Evolutionary conservation across 2,113 vertebrate genomes (phyloP).

Genomic region (Pantherophis guttatus): DNA sequence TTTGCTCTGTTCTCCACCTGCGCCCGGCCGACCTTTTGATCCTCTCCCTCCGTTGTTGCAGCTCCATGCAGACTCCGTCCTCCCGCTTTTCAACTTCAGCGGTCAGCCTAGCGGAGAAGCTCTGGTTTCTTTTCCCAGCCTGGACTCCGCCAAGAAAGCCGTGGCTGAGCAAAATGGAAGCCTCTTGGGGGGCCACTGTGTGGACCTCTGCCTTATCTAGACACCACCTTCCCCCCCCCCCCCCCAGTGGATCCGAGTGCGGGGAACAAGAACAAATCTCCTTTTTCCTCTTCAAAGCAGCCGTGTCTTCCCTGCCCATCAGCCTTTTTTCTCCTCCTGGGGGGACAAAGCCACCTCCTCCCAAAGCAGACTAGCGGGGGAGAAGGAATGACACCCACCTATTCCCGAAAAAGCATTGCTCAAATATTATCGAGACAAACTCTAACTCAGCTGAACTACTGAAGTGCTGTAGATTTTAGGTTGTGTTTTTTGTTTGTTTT

Average conservation of each 20-base stretch:
- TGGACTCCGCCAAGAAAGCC: conserved; percentile 79
- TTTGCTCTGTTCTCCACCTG: background rate
- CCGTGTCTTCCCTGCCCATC: conserved; percentile 14
- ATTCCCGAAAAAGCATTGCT: background rate
- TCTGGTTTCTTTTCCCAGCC: conserved; percentile 83
- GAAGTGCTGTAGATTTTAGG: background rate
- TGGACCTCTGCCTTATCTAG: conserved; percentile 78
- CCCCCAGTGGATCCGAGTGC: background rate
- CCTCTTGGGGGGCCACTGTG: conserved; percentile 73
- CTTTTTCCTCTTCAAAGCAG: conserved; percentile 41
- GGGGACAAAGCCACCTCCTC: background rate
- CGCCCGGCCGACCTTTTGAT: background rate
- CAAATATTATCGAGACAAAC: conserved; percentile 14
- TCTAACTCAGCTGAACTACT: background rate
- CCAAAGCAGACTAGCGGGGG: conserved; percentile 26
- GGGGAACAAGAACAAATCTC: conserved; percentile 27
- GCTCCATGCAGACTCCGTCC: conserved; percentile 83
- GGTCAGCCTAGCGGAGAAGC: conserved; percentile 90
- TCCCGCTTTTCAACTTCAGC: conserved; percentile 84
- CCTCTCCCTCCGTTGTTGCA: conserved; percentile 56
- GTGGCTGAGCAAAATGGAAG: conserved; percentile 78
- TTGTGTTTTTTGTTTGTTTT: background rate
- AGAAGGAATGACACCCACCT: too few species aligned
- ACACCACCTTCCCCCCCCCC: background rate
- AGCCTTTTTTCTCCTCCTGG: conserved; percentile 46